Evolutionary conservation across 2,888 invertebrate species (phyloP).

Genomic region (Ochropacha duplaris): DNA sequence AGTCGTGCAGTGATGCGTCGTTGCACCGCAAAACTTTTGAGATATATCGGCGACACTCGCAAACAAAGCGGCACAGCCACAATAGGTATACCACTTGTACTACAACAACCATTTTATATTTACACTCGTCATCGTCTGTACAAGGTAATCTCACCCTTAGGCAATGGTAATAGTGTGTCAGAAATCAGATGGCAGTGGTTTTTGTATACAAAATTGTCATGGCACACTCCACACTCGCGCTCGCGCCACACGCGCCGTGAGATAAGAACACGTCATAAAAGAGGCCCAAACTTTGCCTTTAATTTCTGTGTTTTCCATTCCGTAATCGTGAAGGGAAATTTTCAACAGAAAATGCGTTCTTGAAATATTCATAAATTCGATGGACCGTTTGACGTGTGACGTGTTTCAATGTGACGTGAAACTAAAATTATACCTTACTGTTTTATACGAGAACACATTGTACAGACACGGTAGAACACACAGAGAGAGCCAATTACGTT

Average conservation of each 20-base stretch:
- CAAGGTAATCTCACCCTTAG: constrained; percentile 42
- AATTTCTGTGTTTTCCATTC: constrained; percentile 67
- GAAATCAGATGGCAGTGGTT: constrained; percentile 32
- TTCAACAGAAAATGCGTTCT: constrained; percentile 44
- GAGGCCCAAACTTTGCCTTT: constrained; percentile 73
- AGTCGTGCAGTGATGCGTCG: constrained; percentile 50
- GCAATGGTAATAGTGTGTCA: constrained; percentile 34
- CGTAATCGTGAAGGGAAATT: constrained; percentile 51
- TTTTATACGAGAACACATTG: too few relatives aligned
- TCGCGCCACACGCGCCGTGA: constrained; percentile 58
- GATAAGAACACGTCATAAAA: constrained; percentile 79
- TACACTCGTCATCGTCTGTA: constrained; percentile 20
- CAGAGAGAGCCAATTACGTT: too few relatives aligned
- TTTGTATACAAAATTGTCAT: constrained; percentile 38
- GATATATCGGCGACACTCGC: constrained; percentile 77
- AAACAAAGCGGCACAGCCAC: constrained; percentile 71
- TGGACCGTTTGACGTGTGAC: too few relatives aligned
- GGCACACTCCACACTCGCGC: constrained; percentile 43
- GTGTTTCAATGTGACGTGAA: too few relatives aligned
- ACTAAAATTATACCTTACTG: too few relatives aligned
- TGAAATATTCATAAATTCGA: constrained; percentile 12
- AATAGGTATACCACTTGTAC: constrained; percentile 68
- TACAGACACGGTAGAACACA: too few relatives aligned
- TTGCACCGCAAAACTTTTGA: constrained; percentile 69
- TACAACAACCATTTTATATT: constrained; percentile 45